These are phyloP conservation scores for Micromys minutus DNA, from an alignment of 2,113 vertebrate species.

Conservation along the genomic window DNA sequence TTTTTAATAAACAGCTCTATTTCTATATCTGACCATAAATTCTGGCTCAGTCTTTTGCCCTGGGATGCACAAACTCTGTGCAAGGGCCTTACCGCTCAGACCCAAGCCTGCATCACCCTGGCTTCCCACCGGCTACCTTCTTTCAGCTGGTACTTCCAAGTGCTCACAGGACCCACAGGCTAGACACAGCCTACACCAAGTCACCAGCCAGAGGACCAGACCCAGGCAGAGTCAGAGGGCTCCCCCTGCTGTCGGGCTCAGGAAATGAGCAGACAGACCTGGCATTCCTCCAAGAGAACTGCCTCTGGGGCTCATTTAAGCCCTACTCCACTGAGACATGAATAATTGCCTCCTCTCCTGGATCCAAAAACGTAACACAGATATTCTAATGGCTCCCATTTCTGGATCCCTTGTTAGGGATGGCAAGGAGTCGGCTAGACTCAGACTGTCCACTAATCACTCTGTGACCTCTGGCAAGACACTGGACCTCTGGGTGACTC, in stretches of 20 bases:
- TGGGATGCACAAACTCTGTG: neutral
- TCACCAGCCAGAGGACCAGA: neutral
- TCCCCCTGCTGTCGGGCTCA: slow-evolving; percentile 64
- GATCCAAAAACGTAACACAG: neutral
- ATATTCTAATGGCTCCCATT: neutral
- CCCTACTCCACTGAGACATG: neutral
- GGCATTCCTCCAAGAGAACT: neutral
- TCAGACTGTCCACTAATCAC: slow-evolving; percentile 1
- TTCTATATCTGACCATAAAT: neutral
- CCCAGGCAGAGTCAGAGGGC: neutral
- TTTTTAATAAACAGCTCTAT: neutral
- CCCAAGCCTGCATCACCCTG: neutral
- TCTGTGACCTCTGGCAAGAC: slow-evolving; percentile 28
- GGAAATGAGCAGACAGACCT: neutral
- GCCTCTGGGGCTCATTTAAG: neutral
- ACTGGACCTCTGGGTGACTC: neutral
- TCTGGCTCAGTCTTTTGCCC: neutral
- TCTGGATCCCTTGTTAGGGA: neutral
- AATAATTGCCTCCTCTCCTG: neutral
- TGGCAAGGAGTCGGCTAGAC: neutral
- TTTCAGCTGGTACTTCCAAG: neutral
- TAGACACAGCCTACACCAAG: fast-evolving
- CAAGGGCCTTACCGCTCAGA: neutral
- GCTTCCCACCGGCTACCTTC: neutral
- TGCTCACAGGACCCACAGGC: neutral